Conservation (phyloP, 2,888 invertebrate genomes). For the Agrilus mali region DNA sequence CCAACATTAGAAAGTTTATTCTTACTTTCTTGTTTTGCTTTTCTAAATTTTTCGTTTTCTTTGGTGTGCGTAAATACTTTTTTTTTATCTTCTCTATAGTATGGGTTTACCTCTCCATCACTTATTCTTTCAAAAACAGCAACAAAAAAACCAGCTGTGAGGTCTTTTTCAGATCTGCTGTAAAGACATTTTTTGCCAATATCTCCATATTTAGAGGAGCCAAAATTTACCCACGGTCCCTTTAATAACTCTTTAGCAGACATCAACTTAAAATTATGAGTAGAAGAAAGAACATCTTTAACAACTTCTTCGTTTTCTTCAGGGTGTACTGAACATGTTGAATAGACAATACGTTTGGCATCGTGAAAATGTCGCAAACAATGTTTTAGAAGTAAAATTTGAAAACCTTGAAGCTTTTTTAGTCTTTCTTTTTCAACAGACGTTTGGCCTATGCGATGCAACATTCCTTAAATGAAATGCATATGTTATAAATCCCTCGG, state of each 20-base stretch:
- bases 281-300: conserved; percentile 49
- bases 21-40: background rate
- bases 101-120: conserved; percentile 30
- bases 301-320: conserved; percentile 92
- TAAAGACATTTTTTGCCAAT: conserved; percentile 68
- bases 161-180: conserved; percentile 59
- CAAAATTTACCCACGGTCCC: conserved; percentile 55
- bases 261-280: conserved; percentile 47
- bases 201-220: conserved; percentile 49
- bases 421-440: conserved; percentile 29
- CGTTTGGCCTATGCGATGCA: conserved; percentile 36
- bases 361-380: conserved; percentile 75
- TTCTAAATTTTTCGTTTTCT: conserved; percentile 11
- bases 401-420: conserved; percentile 58
- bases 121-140: conserved; percentile 67
- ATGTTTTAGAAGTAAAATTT: conserved; percentile 72
- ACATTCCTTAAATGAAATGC: conserved; percentile 38
- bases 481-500: background rate
- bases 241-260: conserved; percentile 47
- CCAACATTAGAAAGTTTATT: background rate
- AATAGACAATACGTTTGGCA: conserved; percentile 81
- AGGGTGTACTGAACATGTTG: conserved; percentile 83
- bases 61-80: conserved; percentile 7
- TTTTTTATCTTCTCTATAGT: conserved; percentile 12
- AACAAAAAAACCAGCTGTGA: conserved; percentile 90